A percentile compares a stretch with the other conserved stretches of the same genome.
These are phyloP conservation scores for Petrolisthes cinctipes DNA, from an alignment of 2,888 invertebrate species.

Conservation along the genomic window DNA sequence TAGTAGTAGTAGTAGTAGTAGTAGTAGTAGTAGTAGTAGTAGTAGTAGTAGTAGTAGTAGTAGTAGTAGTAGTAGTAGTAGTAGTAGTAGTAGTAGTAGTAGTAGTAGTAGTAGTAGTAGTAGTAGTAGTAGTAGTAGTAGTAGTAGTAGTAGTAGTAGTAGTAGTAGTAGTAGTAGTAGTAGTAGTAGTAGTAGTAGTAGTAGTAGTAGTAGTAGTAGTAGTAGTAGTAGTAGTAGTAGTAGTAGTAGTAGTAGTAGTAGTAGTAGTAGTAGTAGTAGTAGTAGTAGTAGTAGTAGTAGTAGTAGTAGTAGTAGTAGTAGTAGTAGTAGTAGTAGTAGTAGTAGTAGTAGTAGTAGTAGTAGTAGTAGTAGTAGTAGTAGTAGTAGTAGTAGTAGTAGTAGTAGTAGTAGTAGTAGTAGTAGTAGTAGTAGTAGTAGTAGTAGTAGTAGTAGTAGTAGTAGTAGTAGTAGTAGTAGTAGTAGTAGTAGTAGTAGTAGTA, in stretches of 20 bases:
- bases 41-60: conserved; percentile 26
- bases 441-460: conserved; percentile 26
- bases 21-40: conserved; percentile 26
- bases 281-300: conserved; percentile 22
- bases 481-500: conserved; percentile 26
- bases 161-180: conserved; percentile 23
- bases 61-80: conserved; percentile 26
- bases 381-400: conserved; percentile 39
- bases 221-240: conserved; percentile 31
- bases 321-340: conserved; percentile 26
- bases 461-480: conserved; percentile 26
- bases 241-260: conserved; percentile 27
- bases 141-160: conserved; percentile 33
- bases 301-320: conserved; percentile 26
- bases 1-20: conserved; percentile 26
- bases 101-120: conserved; percentile 26
- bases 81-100: conserved; percentile 26
- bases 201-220: conserved; percentile 36
- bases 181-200: conserved; percentile 37
- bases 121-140: conserved; percentile 26
- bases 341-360: conserved; percentile 35
- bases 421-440: conserved; percentile 25
- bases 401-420: conserved; percentile 36
- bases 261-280: conserved; percentile 22
- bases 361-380: conserved; percentile 33